Percentiles rank a stretch among this genome's conserved stretches.
Conservation (phyloP, 2,113 vertebrate species). For the Tylochromis polylepis region DNA sequence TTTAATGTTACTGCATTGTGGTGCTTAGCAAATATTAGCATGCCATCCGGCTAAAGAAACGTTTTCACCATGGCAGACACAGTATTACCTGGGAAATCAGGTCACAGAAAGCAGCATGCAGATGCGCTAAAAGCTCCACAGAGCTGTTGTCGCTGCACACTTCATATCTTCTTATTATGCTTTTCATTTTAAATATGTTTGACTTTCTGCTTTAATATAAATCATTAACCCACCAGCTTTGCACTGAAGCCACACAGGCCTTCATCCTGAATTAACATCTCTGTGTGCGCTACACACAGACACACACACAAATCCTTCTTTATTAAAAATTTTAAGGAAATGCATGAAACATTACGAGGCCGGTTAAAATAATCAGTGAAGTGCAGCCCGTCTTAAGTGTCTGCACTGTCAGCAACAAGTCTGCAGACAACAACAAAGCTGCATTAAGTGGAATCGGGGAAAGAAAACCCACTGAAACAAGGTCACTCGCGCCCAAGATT, state of each 20-base stretch:
- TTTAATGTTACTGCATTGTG: not conserved
- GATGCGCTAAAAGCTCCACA: not conserved
- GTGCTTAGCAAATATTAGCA: not conserved
- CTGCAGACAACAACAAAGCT: not conserved
- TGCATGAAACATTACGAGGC: rapidly evolving
- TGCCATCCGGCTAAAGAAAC: not conserved
- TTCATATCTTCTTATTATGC: not conserved
- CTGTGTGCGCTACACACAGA: not conserved
- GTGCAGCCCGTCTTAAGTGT: not conserved
- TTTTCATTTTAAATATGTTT: not conserved
- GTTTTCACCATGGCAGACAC: not conserved
- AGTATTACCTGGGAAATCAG: not conserved
- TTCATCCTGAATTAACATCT: not conserved
- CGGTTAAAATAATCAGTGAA: not conserved
- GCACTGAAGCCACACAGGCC: not conserved
- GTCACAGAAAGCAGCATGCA: not conserved
- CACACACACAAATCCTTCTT: not conserved
- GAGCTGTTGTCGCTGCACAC: not conserved
- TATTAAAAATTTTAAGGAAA: not conserved
- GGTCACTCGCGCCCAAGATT: not conserved
- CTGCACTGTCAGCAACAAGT: not conserved
- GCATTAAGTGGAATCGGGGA: not conserved
- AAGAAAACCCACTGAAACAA: not conserved
- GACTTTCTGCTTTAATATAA: not conserved
- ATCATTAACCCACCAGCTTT: not conserved